Conservation (phyloP, 2,113 vertebrate genomes). For the Euleptes europaea region DNA sequence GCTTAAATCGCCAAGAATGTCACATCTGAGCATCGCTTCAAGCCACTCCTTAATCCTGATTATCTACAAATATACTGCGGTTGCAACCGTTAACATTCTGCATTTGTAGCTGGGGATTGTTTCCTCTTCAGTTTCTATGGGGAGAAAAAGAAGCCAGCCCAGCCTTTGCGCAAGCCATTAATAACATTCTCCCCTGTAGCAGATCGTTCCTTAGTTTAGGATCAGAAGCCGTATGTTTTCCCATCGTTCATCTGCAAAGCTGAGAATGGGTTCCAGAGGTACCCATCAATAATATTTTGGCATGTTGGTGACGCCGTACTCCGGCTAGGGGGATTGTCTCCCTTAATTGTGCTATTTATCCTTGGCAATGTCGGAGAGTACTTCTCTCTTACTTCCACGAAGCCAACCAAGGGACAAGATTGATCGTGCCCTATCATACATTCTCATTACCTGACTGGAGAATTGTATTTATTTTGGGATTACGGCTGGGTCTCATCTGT, state of each 20-base stretch:
- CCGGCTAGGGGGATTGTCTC: background rate
- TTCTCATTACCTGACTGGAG: background rate
- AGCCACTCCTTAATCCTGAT: background rate
- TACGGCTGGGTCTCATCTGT: background rate
- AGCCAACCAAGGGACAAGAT: background rate
- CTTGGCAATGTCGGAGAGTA: background rate
- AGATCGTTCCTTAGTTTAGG: background rate
- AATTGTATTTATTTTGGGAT: background rate
- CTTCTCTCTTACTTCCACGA: background rate
- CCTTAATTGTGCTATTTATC: background rate
- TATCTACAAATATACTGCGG: background rate
- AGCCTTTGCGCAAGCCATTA: background rate
- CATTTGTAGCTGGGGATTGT: background rate
- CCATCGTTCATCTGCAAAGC: background rate
- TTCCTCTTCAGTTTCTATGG: background rate
- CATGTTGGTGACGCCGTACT: background rate
- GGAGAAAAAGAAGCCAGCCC: background rate
- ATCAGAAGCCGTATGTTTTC: background rate
- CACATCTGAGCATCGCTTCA: background rate
- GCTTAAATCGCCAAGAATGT: background rate
- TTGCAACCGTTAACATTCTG: background rate
- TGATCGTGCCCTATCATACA: background rate
- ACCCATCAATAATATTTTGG: background rate
- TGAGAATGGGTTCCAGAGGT: background rate
- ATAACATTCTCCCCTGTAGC: background rate